A percentile compares a stretch with the other conserved stretches of the same genome.
Conservation (phyloP, 2,888 invertebrate species). For the Nysson spinosus region DNA sequence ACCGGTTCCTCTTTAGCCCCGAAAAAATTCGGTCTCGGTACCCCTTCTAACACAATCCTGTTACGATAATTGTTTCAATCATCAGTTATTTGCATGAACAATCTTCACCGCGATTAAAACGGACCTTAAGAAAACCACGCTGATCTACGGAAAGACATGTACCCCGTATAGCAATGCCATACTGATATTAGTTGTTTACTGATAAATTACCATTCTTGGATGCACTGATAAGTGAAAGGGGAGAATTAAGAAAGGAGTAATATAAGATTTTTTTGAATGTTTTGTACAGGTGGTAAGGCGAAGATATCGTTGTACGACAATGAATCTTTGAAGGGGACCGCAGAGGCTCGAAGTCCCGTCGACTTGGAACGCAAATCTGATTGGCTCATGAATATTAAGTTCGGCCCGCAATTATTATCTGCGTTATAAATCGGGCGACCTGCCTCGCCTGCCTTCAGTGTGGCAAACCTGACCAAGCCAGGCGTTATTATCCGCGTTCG, state of each 20-base stretch:
- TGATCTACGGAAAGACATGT: too few relatives aligned
- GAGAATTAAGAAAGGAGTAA: too few relatives aligned
- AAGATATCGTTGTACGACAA: slow-evolving; percentile 51
- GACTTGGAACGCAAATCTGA: slow-evolving; percentile 75
- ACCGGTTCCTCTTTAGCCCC: slow-evolving; percentile 1
- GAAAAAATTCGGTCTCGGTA: background rate
- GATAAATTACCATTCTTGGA: too few relatives aligned
- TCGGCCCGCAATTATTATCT: slow-evolving; percentile 77
- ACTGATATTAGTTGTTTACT: too few relatives aligned
- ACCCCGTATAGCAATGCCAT: too few relatives aligned
- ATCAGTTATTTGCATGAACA: background rate
- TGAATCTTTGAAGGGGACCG: slow-evolving; percentile 64
- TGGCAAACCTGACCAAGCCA: slow-evolving; percentile 40
- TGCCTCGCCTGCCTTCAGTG: slow-evolving; percentile 54
- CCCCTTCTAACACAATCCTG: background rate
- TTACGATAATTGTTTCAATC: background rate
- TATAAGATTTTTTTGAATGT: too few relatives aligned
- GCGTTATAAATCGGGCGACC: slow-evolving; percentile 76
- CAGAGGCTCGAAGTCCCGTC: slow-evolving; percentile 68
- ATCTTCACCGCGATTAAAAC: too few relatives aligned
- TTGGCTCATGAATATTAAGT: slow-evolving; percentile 78
- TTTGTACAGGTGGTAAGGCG: too few relatives aligned
- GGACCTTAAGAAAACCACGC: too few relatives aligned
- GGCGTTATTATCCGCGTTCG: slow-evolving; percentile 63
- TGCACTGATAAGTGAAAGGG: too few relatives aligned